Conservation (phyloP, 2,113 vertebrate genomes). For the Alexandromys fortis region DNA sequence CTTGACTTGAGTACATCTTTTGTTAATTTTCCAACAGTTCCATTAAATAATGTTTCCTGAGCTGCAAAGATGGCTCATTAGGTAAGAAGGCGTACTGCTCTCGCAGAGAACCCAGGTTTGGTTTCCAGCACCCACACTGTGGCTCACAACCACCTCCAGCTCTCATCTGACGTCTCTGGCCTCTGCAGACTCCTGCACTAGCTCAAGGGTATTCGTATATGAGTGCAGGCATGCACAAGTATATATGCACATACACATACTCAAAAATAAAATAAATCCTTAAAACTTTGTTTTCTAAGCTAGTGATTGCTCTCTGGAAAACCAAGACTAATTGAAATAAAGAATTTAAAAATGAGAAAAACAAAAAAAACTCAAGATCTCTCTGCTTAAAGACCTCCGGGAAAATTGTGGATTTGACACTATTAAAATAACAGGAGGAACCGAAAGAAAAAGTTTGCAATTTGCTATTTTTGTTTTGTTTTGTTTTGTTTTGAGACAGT, state of each 20-base stretch:
- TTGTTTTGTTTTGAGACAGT: not conserved
- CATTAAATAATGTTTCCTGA: not conserved
- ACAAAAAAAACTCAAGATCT: not conserved
- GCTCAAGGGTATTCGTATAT: not conserved
- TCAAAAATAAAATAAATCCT: not conserved
- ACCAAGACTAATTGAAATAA: not conserved
- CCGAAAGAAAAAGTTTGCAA: not conserved
- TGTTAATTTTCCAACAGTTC: not conserved
- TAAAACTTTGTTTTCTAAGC: not conserved
- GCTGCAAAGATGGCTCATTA: not conserved
- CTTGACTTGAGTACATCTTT: not conserved
- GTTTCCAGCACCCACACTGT: not conserved
- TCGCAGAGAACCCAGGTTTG: not conserved
- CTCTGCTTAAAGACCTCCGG: not conserved
- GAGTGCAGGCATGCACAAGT: not conserved
- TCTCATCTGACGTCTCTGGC: not conserved
- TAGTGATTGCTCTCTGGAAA: constrained; percentile 1
- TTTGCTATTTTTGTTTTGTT: not conserved
- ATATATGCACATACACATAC: not conserved
- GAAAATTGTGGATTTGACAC: not conserved
- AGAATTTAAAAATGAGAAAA: not conserved
- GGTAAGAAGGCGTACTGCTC: not conserved
- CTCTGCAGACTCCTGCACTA: not conserved
- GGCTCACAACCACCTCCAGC: not conserved
- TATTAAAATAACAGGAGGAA: not conserved